A percentile compares a stretch with the other conserved stretches of the same genome.
Conservation (phyloP, 1,140 invertebrate genomes). For the Hycleus phaleratus region DNA sequence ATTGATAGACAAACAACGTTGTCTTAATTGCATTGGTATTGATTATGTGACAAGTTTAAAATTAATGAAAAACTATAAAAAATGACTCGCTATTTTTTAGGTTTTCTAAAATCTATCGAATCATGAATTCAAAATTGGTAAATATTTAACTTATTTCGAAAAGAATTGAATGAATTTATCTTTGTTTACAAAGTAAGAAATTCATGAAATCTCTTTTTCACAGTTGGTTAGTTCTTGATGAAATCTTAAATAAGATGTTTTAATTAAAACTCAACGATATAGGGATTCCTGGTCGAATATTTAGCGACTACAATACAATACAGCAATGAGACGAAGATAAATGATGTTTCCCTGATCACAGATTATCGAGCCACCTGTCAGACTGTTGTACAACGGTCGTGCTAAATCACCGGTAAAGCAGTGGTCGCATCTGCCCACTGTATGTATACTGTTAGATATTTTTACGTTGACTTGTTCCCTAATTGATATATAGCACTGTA, state of each 20-base stretch:
- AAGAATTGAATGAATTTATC: no score
- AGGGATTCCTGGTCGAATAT: no score
- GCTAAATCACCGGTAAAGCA: constrained; percentile 26
- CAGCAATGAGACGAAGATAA: constrained; percentile 19
- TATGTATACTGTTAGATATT: constrained; percentile 18
- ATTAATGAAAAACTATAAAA: no score
- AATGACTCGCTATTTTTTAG: no score
- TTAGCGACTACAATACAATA: not conserved
- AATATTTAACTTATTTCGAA: no score
- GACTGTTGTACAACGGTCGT: constrained; percentile 4
- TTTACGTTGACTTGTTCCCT: constrained; percentile 20
- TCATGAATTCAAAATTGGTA: no score
- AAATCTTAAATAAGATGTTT: not conserved
- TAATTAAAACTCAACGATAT: constrained; percentile 5
- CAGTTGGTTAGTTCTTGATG: not conserved
- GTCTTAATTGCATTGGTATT: no score
- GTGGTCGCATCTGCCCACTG: constrained; percentile 20
- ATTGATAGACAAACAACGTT: not conserved
- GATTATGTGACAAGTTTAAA: no score
- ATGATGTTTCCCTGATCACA: constrained; percentile 18
- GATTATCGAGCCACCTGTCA: constrained; percentile 22
- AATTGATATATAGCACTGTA: constrained; percentile 31
- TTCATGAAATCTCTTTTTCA: no score
- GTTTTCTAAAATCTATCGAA: no score
- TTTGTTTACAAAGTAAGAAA: no score